phyloP scores from a whole-genome alignment of 1,140 invertebrate species.

The Drosophila sp. region DNA sequence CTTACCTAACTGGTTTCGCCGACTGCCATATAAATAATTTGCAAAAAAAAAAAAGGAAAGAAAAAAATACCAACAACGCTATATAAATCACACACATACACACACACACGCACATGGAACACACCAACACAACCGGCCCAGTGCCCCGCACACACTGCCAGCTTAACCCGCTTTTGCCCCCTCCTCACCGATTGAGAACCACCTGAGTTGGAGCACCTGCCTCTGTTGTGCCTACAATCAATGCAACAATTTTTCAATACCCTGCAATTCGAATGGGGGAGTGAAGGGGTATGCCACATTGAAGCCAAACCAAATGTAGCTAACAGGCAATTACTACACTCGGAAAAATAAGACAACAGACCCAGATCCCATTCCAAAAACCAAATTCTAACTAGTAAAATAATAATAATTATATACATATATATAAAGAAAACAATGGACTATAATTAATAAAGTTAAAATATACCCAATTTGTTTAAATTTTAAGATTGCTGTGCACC shows the following conservation, averaged over 20 bases:
- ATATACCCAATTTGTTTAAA: no score
- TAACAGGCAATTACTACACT: not conserved
- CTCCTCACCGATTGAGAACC: slow-evolving; percentile 3
- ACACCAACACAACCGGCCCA: slow-evolving; percentile 17
- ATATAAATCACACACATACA: slow-evolving; percentile 53
- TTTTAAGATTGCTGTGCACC: no score
- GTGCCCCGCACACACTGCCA: not conserved
- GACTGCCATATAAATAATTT: slow-evolving; percentile 63
- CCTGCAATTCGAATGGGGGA: not conserved
- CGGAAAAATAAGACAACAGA: no score
- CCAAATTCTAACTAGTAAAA: no score
- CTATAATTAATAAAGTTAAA: no score
- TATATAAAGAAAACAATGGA: no score
- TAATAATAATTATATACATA: no score
- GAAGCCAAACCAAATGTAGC: not conserved
- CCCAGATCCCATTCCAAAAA: no score
- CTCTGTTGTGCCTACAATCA: slow-evolving; percentile 30
- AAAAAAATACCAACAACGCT: slow-evolving; percentile 41
- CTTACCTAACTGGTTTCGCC: slow-evolving; percentile 72
- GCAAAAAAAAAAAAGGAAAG: slow-evolving; percentile 27
- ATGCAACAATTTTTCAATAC: slow-evolving; percentile 37
- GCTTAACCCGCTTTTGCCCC: not conserved
- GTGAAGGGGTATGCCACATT: not conserved
- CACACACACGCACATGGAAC: slow-evolving; percentile 4
- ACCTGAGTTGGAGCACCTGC: slow-evolving; percentile 32